Conservation (phyloP, 2,888 invertebrate genomes). For the Spicauda simplicius region DNA sequence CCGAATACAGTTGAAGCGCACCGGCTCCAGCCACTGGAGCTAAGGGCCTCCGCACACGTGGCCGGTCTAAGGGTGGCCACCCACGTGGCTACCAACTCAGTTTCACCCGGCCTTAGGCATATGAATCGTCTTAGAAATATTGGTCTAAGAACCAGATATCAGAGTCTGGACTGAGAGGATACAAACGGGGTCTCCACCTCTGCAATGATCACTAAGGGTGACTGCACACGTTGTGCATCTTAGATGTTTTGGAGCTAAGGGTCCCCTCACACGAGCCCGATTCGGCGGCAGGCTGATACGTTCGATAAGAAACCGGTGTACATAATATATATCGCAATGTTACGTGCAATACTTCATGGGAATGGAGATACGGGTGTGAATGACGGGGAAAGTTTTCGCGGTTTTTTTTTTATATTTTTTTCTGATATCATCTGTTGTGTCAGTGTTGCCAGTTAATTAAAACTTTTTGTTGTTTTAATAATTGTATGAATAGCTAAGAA, state of each 20-base stretch:
- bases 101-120: no score
- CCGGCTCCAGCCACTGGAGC: background rate
- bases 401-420: conserved; percentile 42
- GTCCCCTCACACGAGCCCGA: background rate
- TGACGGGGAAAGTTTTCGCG: conserved; percentile 3
- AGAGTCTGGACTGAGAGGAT: no score
- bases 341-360: conserved; percentile 67
- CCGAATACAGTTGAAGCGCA: conserved; percentile 3
- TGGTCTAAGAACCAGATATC: no score
- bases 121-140: no score
- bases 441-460: background rate
- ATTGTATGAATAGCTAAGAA: no score
- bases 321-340: conserved; percentile 55
- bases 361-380: conserved; percentile 40
- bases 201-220: no score
- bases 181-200: no score
- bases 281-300: conserved; percentile 16
- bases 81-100: no score
- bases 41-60: background rate
- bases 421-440: background rate
- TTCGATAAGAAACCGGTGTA: conserved; percentile 39
- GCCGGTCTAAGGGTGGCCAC: no score
- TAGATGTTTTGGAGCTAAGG: no score
- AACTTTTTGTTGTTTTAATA: background rate
- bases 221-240: no score